A percentile compares a stretch with the other conserved stretches of the same genome.
phyloP scores from a whole-genome alignment of 2,797 vertebrate genomes.

The Arnoldichthys spilopterus region DNA sequence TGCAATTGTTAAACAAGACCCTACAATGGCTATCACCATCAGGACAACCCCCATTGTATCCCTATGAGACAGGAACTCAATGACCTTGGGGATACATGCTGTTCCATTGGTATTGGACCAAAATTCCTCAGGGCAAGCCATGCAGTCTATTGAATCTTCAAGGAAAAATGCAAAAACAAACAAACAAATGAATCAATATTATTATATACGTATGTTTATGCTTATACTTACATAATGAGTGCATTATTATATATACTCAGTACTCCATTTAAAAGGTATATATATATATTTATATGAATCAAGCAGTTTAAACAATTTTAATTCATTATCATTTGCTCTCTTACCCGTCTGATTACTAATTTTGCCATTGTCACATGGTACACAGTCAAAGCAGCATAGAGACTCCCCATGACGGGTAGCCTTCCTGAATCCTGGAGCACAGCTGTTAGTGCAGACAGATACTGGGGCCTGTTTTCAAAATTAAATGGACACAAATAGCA shows the following conservation, averaged over 20 bases:
- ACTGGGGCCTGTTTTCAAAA: constrained; percentile 52
- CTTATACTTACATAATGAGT: too few relatives aligned
- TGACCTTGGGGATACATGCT: constrained; percentile 54
- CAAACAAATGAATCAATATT: not conserved
- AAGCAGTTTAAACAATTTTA: not conserved
- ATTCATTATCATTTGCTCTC: not conserved
- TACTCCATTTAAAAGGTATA: too few relatives aligned
- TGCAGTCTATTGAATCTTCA: constrained; percentile 63
- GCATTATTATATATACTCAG: too few relatives aligned
- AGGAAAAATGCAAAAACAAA: not conserved
- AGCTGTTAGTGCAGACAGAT: constrained; percentile 62
- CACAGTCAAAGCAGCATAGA: constrained; percentile 69
- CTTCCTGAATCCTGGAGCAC: constrained; percentile 61
- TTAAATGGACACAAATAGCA: not conserved
- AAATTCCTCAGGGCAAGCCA: constrained; percentile 57
- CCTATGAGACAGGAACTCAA: constrained; percentile 57
- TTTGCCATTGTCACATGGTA: constrained; percentile 66
- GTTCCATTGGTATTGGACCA: constrained; percentile 60
- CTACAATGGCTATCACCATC: constrained; percentile 54
- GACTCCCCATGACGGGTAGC: constrained; percentile 59
- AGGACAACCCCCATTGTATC: constrained; percentile 60
- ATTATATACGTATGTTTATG: too few relatives aligned
- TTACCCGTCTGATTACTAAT: constrained; percentile 67
- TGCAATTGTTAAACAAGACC: constrained; percentile 53
- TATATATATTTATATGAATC: not conserved